phyloP scores from a whole-genome alignment of 1,140 invertebrate species.

The Hormaphis cornu region DNA sequence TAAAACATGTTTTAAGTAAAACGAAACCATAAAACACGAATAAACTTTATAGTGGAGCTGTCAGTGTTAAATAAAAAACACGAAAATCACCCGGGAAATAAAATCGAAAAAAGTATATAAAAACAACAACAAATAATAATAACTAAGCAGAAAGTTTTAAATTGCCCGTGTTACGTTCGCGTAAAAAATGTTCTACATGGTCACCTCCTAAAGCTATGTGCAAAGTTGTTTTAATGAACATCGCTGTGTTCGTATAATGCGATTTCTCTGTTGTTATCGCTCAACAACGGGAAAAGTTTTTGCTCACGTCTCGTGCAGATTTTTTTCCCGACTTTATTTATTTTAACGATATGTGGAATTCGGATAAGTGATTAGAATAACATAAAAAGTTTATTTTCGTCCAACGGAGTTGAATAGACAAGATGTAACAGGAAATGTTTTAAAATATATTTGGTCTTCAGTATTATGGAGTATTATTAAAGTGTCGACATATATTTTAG shows the following conservation, averaged over 20 bases:
- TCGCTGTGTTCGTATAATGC: conserved; percentile 1
- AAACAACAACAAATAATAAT: background rate
- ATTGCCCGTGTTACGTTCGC: background rate
- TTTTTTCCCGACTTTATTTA: no score
- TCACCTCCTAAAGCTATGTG: conserved; percentile 7
- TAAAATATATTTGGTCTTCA: no score
- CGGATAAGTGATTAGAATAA: no score
- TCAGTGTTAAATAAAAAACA: background rate
- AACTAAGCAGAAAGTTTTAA: conserved; percentile 1
- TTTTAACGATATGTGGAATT: background rate
- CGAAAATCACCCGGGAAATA: background rate
- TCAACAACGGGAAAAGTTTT: background rate
- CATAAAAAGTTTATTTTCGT: no score
- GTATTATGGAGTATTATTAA: no score
- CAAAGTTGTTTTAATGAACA: conserved; percentile 10
- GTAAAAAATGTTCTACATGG: conserved; percentile 16
- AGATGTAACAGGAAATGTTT: no score
- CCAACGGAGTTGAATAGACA: no score
- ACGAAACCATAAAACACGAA: background rate
- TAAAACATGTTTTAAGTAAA: background rate
- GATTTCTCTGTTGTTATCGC: conserved; percentile 19
- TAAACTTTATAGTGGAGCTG: background rate
- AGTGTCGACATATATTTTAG: no score
- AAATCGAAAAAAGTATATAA: background rate
- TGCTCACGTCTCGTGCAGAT: background rate